Evolutionary conservation across 92 coral and sea anemone genomes (phyloP), one percentile per base, ranked within the genome.

Genomic region (Diadumene lineata): DNA sequence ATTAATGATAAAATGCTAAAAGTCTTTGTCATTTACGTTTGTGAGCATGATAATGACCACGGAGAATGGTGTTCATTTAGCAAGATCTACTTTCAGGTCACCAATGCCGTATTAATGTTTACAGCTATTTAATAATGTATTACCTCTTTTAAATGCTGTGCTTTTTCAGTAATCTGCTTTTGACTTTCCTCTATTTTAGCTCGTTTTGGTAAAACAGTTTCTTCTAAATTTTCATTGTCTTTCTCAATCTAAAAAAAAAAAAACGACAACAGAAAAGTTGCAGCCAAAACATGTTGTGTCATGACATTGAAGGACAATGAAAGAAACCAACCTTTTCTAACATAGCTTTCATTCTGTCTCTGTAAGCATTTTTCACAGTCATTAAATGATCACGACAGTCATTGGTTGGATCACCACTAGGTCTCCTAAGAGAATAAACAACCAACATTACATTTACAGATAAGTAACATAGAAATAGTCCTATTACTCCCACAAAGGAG

Each of bases 251-350:
- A 32, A 1, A 50, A 11, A 28, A 29, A 25, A 70, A 8, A n/a
- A n/a, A n/a, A n/a, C n/a, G n/a, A n/a, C n/a, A n/a, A n/a, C n/a
- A n/a, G n/a, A n/a, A n/a, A n/a, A n/a, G n/a, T n/a, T n/a, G n/a
- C n/a, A 2, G 16, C 25, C 11, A 34, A 22, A 69, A 69, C 1
- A 44, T 30, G 30, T n/a, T 21, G 17, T 57, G 31, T 56, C 21
- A 8, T 57, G 31, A 21, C 68, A 11, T 30, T 61, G 26, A 25
- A 4, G 38, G 22, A 73, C 48, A 26, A 1, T 51, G 19, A 84
- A 93, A n/a, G n/a, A n/a, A n/a, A n/a, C n/a, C n/a, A n/a, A 93
- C 98, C 90, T 79, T 82, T 68, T 91, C 84, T 57, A 94, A 60
- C 74, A 87, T 91, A 70, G 65, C 74, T 30, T 72, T 81, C 69